Evolutionary conservation across 2,797 vertebrate species (phyloP).

Genomic region (Cirrhinus molitorella): DNA sequence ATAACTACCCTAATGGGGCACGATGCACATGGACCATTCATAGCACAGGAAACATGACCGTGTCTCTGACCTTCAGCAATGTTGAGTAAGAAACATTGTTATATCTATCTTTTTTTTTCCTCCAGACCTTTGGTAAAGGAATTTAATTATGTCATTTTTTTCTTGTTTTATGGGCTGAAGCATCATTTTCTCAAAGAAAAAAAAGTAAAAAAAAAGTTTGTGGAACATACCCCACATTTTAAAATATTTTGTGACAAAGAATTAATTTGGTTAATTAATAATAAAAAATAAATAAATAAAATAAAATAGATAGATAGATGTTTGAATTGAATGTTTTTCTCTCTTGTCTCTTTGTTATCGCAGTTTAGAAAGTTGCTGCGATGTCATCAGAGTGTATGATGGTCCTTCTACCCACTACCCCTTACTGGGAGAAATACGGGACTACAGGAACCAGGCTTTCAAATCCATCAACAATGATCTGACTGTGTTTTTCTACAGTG

Average conservation of each 20-base stretch:
- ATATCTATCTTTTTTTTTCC: not conserved
- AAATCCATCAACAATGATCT: constrained; percentile 26
- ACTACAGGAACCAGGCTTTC: not conserved
- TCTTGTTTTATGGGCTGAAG: not conserved
- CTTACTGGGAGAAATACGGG: constrained; percentile 11
- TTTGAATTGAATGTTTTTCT: not conserved
- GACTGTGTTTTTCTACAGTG: constrained; percentile 43
- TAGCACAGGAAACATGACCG: not conserved
- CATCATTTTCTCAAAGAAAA: too few species aligned
- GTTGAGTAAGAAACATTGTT: not conserved
- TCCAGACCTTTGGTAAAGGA: not conserved
- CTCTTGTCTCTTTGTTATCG: not conserved
- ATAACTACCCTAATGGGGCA: not conserved
- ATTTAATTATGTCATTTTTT: not conserved
- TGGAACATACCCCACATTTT: too few species aligned
- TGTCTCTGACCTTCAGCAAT: constrained; percentile 16
- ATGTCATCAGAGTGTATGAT: constrained; percentile 36
- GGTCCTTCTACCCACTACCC: constrained; percentile 18
- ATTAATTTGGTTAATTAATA: too few species aligned
- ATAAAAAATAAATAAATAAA: too few species aligned
- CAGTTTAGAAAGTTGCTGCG: constrained; percentile 16
- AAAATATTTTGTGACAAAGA: too few species aligned
- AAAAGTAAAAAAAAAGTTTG: too few species aligned
- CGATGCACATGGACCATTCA: constrained; percentile 35
- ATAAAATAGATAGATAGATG: too few species aligned